Base-by-base conservation (phyloP, 2,888 invertebrate genomes). In the Pherbina coryleti region DNA sequence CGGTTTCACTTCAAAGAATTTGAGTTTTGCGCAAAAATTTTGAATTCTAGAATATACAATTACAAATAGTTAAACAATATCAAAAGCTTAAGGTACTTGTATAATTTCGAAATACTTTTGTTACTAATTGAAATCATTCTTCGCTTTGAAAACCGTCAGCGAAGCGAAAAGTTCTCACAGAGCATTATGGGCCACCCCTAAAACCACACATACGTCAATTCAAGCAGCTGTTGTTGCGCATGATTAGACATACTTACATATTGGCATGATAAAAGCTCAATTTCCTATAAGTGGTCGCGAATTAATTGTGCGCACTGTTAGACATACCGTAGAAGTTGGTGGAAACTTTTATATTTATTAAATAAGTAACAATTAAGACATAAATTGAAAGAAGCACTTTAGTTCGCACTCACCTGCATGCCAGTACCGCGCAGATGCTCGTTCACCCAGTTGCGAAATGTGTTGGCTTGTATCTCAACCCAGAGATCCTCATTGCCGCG, bases 391-490 rank as follows among this genome's bases (percentile, higher is more conserved):
- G n/a, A n/a, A n/a, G n/a, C n/a, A n/a, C n/a, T n/a, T n/a, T n/a
- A n/a, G n/a, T n/a, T n/a, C n/a, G n/a, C n/a, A 85, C 88, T 89
- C 88, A 93, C 93, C 92, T 93, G 93, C 89, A 93, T 93, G 83
- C 92, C 92, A 81, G 93, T 91, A 69, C 94, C 94, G 80, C 93
- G 93, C 81, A 97, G 90, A 85, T 96, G 95, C 89, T 98, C 98
- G 90, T 98, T 98, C 85, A 98, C 96, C 98, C 98, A 98, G 90
- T 98, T 98, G 84, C 95, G 93, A 89, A 98, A 98, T 55, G 98
- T 98, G 90, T 97, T 96, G 67, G 97, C 96, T 89, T 98, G 98
- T 82, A 97, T 97, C 89, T 97, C 97, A 73, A 98, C 96, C 98
- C 98, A 98, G 62, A 97, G 93, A 87, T 97, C 97, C 90, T 97